Percentiles rank a stretch among this genome's conserved stretches.
Conservation (phyloP, 2,113 vertebrate species). For the Paramormyrops kingsleyae region DNA sequence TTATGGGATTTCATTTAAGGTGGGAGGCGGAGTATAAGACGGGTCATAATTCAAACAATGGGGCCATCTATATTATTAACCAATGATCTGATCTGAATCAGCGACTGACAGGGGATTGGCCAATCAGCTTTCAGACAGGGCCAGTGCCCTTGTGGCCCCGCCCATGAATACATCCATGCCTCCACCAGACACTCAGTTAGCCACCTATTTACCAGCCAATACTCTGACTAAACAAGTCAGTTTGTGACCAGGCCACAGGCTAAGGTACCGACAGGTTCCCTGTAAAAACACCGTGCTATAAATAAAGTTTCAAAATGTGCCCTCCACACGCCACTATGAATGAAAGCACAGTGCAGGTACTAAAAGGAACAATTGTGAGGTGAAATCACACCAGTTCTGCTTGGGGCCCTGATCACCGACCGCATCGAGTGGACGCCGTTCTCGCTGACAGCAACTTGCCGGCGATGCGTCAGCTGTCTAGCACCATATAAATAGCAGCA, state of each 20-base stretch:
- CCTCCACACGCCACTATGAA: background rate
- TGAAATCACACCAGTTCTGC: background rate
- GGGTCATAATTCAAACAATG: background rate
- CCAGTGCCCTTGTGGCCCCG: background rate
- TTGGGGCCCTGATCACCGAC: background rate
- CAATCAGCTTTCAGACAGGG: background rate
- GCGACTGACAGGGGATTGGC: background rate
- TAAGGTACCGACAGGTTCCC: background rate
- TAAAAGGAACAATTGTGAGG: background rate
- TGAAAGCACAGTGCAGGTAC: background rate
- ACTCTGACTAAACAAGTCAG: background rate
- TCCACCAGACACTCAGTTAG: background rate
- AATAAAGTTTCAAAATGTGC: background rate
- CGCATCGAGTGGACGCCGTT: background rate
- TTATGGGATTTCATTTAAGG: background rate
- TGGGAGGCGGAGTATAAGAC: background rate
- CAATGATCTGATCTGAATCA: background rate
- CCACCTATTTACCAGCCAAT: background rate
- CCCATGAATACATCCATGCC: background rate
- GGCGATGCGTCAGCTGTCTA: background rate
- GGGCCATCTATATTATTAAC: background rate
- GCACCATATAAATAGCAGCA: background rate
- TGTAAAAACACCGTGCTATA: background rate
- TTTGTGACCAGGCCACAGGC: background rate
- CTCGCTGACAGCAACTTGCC: too few relatives aligned